These are phyloP conservation scores for Tenrec ecaudatus DNA, from an alignment of 2,113 vertebrate species.

Conservation along the genomic window DNA sequence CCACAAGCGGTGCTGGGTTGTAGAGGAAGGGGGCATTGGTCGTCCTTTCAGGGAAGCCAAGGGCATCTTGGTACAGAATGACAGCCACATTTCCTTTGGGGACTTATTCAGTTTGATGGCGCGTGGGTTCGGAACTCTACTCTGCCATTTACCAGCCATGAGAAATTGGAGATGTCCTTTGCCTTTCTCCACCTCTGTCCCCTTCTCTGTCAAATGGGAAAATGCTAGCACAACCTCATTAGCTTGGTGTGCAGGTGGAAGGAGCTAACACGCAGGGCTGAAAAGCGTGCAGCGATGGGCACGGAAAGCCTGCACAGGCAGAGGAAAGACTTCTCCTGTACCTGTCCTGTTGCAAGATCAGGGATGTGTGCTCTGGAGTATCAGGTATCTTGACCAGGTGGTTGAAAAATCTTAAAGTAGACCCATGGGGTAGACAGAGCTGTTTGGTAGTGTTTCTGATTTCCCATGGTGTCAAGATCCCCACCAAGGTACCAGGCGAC, in stretches of 20 bases:
- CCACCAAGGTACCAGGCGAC: not conserved
- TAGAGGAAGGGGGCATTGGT: not conserved
- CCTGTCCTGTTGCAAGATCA: not conserved
- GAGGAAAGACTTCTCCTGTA: not conserved
- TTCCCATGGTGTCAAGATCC: constrained; percentile 12
- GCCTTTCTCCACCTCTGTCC: not conserved
- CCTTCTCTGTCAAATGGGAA: constrained; percentile 31
- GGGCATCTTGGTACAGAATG: constrained; percentile 11
- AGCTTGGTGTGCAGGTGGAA: not conserved
- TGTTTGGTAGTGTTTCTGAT: not conserved
- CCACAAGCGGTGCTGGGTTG: not conserved
- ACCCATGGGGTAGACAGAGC: not conserved
- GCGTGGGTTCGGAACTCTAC: not conserved
- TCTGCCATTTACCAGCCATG: not conserved
- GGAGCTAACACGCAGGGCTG: not conserved
- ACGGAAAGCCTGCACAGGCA: no score
- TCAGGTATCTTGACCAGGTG: not conserved
- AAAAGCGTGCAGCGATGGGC: not conserved
- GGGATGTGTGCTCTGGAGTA: not conserved
- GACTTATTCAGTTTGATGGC: constrained; percentile 11
- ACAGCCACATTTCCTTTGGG: constrained; percentile 8
- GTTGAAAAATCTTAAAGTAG: constrained; percentile 14
- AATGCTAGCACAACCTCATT: not conserved
- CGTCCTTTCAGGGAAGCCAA: not conserved
- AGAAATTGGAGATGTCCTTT: not conserved